Conservation (phyloP, 2,113 vertebrate species). For the Eulemur macaco region DNA sequence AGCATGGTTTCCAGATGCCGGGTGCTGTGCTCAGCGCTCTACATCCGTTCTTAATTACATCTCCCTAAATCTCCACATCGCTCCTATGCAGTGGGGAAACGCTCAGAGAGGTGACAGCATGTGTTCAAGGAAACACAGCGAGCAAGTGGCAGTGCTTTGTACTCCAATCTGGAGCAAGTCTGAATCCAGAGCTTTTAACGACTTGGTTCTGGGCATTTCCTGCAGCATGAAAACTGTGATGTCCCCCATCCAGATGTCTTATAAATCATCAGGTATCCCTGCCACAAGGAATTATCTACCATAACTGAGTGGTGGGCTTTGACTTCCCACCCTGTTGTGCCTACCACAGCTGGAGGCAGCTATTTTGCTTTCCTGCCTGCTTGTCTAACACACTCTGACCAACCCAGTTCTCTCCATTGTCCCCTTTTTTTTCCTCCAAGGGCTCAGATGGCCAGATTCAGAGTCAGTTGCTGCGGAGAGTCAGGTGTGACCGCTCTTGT, state of each 20-base stretch:
- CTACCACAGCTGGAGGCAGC: background rate
- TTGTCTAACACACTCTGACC: background rate
- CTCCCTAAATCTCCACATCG: background rate
- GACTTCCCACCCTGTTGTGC: background rate
- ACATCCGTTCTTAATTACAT: background rate
- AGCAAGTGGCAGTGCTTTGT: background rate
- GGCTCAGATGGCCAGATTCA: slow-evolving; percentile 45
- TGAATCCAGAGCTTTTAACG: background rate
- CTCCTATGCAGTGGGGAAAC: background rate
- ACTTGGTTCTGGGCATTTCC: background rate
- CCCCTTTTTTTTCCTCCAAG: background rate
- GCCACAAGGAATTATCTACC: background rate
- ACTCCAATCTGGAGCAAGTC: background rate
- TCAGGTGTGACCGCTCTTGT: slow-evolving; percentile 37
- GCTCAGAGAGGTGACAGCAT: background rate
- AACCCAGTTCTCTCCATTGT: background rate
- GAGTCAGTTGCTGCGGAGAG: background rate
- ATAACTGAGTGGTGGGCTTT: background rate
- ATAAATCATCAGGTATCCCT: background rate
- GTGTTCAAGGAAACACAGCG: background rate
- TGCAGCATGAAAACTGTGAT: background rate
- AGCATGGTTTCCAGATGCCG: background rate
- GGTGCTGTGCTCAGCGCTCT: background rate
- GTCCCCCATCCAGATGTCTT: background rate
- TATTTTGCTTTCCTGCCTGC: background rate